A percentile compares a stretch with the other conserved stretches of the same genome.
phyloP scores from a whole-genome alignment of 2,113 vertebrate genomes.

The Ardeotis arabs region DNA sequence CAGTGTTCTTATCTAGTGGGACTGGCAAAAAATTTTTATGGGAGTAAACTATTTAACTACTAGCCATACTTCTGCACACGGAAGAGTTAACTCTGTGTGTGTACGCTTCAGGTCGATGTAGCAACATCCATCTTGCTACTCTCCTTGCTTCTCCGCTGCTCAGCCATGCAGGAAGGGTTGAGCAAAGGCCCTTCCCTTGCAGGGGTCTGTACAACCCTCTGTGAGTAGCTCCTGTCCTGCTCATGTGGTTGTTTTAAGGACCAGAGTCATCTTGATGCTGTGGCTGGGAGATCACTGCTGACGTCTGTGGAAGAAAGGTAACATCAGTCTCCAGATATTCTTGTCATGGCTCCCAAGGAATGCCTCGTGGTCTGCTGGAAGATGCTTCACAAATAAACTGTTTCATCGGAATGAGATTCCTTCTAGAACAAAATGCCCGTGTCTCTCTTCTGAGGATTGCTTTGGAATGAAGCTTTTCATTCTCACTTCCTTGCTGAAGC shows the following conservation, averaged over 20 bases:
- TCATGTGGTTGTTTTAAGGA: fast-evolving
- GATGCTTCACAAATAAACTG: background rate
- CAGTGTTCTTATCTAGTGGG: background rate
- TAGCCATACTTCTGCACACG: background rate
- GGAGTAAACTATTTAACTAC: background rate
- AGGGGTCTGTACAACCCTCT: background rate
- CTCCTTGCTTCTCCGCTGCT: background rate
- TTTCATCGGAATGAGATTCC: background rate
- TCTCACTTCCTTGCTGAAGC: background rate
- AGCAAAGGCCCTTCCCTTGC: background rate
- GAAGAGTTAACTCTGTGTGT: background rate
- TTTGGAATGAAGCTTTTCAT: background rate
- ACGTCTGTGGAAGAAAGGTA: background rate
- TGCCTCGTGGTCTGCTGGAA: background rate
- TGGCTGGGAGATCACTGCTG: background rate
- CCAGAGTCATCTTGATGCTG: background rate
- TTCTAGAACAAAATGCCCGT: background rate
- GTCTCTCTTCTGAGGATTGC: background rate
- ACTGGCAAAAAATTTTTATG: background rate
- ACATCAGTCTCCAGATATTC: background rate
- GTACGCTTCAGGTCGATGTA: background rate
- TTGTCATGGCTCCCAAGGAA: background rate
- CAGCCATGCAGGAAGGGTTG: background rate
- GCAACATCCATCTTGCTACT: background rate
- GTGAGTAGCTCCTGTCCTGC: background rate